These are phyloP conservation scores for Cydia fagiglandana DNA, from an alignment of 1,140 invertebrate species.

Conservation along the genomic window DNA sequence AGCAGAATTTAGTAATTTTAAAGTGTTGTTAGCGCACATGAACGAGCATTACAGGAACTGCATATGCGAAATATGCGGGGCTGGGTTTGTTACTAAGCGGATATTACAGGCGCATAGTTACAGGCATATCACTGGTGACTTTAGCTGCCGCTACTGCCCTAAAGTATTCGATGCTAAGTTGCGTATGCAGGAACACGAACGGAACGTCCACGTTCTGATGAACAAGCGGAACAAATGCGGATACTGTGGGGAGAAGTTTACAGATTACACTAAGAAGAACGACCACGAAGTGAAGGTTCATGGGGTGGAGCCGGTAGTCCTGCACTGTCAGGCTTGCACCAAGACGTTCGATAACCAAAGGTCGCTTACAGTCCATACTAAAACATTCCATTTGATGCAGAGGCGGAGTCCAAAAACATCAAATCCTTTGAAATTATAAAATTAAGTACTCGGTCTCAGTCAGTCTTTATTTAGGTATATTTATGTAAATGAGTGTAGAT, in stretches of 20 bases:
- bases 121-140: constrained; percentile 56
- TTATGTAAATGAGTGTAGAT: neutral
- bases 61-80: constrained; percentile 50
- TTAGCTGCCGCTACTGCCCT: constrained; percentile 51
- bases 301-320: constrained; percentile 47
- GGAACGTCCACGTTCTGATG: constrained; percentile 50
- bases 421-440: neutral
- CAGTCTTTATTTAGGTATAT: neutral
- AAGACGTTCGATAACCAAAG: constrained; percentile 61
- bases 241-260: constrained; percentile 62
- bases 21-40: constrained; percentile 63
- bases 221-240: constrained; percentile 60
- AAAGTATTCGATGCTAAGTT: constrained; percentile 57
- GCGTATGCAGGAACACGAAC: constrained; percentile 57
- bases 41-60: constrained; percentile 60
- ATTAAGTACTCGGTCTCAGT: neutral
- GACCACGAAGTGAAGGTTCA: constrained; percentile 58
- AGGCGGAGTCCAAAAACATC: constrained; percentile 28
- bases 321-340: constrained; percentile 59
- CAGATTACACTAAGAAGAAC: constrained; percentile 62
- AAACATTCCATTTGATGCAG: constrained; percentile 54
- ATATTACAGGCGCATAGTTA: constrained; percentile 54
- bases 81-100: constrained; percentile 56
- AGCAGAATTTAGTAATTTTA: constrained; percentile 57
- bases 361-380: constrained; percentile 53